Evolutionary conservation across 2,797 vertebrate genomes (phyloP).

Genomic region (Pseudochirops cupreus): DNA sequence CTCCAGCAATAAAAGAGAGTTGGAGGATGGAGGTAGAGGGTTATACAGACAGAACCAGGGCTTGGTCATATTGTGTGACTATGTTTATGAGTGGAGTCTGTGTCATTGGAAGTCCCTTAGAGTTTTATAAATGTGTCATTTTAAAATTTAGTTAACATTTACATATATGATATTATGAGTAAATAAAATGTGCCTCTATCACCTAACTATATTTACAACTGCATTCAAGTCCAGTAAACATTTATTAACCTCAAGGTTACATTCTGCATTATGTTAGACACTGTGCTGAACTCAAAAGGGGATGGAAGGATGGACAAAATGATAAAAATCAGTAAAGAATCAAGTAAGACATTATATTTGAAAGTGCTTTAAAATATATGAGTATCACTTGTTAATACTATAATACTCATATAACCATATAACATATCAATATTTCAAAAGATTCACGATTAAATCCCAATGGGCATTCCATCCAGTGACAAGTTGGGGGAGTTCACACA

Average conservation of each 20-base stretch:
- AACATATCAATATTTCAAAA: not conserved
- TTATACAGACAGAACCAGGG: not conserved
- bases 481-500: not conserved
- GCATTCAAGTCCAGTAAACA: not conserved
- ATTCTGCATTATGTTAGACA: not conserved
- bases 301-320: not conserved
- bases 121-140: not conserved
- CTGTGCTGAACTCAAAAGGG: not conserved
- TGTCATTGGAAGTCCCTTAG: not conserved
- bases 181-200: not conserved
- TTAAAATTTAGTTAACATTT: not conserved
- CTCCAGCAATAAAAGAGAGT: not conserved
- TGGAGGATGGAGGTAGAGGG: not conserved
- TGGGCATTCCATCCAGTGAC: not conserved
- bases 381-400: constrained; percentile 42
- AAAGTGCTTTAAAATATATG: not conserved
- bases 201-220: not conserved
- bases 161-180: not conserved
- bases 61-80: not conserved
- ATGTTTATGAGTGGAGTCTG: not conserved
- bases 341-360: constrained; percentile 40
- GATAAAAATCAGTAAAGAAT: not conserved
- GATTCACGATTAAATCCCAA: not conserved
- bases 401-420: not conserved
- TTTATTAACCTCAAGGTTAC: not conserved